Evolutionary conservation across 2,797 vertebrate genomes (phyloP).

Genomic region (Tragopan temminckii): DNA sequence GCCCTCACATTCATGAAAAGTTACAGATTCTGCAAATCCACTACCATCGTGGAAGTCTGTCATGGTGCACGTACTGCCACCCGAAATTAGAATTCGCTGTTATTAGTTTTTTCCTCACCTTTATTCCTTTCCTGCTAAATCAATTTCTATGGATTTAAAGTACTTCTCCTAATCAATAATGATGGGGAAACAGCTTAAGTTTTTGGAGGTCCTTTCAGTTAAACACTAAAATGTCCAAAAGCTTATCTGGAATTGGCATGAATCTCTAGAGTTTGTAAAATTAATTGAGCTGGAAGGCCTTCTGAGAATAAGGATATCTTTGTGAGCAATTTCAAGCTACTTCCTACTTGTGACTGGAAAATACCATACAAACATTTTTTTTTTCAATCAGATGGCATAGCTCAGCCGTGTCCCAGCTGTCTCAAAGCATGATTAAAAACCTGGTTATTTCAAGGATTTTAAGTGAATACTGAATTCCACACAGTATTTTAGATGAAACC

Average conservation of each 20-base stretch:
- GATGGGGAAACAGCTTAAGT: not conserved
- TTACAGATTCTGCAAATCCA: not conserved
- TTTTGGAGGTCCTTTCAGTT: slow-evolving; percentile 18
- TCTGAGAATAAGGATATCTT: slow-evolving; percentile 21
- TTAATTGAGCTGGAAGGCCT: slow-evolving; percentile 55
- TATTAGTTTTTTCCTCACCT: not conserved
- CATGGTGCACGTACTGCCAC: not conserved
- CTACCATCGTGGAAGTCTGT: not conserved
- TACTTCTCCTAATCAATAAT: not conserved
- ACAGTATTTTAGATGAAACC: not conserved
- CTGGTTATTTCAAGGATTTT: not conserved
- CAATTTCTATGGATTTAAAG: not conserved
- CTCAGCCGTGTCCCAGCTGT: not conserved
- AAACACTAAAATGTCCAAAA: slow-evolving; percentile 27
- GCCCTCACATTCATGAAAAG: not conserved
- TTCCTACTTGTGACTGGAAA: slow-evolving; percentile 10
- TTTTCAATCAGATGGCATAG: not conserved
- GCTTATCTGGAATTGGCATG: slow-evolving; percentile 32
- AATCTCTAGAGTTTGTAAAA: not conserved
- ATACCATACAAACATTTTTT: not conserved
- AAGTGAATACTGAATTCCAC: not conserved
- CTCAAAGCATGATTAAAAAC: not conserved
- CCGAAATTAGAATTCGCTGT: not conserved
- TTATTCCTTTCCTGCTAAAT: not conserved
- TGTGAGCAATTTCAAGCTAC: slow-evolving; percentile 18